Base-by-base conservation (phyloP, 2,888 invertebrate species). In the Bembecia ichneumoniformis region DNA sequence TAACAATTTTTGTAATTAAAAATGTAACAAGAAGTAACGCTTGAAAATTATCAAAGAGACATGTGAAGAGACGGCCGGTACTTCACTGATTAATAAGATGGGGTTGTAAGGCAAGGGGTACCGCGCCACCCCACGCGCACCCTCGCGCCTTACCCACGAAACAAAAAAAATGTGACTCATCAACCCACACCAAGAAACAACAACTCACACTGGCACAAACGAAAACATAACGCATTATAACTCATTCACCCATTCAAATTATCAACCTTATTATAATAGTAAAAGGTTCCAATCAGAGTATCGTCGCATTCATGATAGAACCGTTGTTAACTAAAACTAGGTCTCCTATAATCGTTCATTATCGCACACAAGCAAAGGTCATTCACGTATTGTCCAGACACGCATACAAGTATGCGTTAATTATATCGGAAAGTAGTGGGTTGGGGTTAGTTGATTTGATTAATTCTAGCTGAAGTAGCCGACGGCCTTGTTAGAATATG, bases 121-220 rank as follows among this genome's bases (percentile, higher is more conserved):
- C 72, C 63, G 58, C 58, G 65, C 79, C 82, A 80, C 81, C 78
- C 78, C 77, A 77, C 83, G 74, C 75, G 70, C 79, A 72, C 83
- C 84, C 83, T 71, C 74, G 76, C 82, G 82, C 82, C 82, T 82
- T 82, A 84, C 87, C 86, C 87, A 84, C 87, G 78, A 86, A 87
- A 88, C 87, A 88, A 87, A 87, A 87, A 87, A 88, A 87, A 87
- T 87, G 87, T 88, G 88, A 88, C 87, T 88, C 88, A 88, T 88
- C 88, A 87, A 87, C 84, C 63, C 82, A 84, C 82, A 84, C 84
- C 58, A 74, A 74, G 75, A 72, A 74, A 75, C 68, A 74, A 72
- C 72, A 67, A 71, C 71, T 64, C 69, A 72, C 74, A 76, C 68
- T 55, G 56, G 58, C 62, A 59, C 55, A 58, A 58, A 51, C 59